Conservation (phyloP, 1,140 invertebrate species). For the Maconellicoccus hirsutus region DNA sequence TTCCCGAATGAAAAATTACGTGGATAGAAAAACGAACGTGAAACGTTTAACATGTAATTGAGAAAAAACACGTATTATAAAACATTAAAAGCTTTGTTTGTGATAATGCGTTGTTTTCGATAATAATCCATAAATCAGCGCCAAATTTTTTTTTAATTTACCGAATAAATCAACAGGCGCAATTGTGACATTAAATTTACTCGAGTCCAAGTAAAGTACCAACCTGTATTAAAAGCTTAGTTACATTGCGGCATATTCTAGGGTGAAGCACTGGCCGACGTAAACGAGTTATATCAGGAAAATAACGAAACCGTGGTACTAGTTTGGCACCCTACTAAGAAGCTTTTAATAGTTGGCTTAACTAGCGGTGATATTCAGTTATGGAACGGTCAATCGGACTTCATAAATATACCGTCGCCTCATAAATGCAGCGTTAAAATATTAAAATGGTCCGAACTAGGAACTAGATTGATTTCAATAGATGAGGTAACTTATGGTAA, state of each 20-base stretch:
- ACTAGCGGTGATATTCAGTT: conserved; percentile 78
- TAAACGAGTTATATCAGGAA: conserved; percentile 58
- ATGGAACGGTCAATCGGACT: conserved; percentile 59
- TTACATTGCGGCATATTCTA: no score
- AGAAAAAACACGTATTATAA: background rate
- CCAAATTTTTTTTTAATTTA: conserved; percentile 1
- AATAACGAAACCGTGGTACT: conserved; percentile 65
- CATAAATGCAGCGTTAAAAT: conserved; percentile 65
- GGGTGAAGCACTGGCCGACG: conserved; percentile 64
- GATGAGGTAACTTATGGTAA: conserved; percentile 55
- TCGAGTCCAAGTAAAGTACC: no score
- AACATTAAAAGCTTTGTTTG: background rate
- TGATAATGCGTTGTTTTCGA: background rate
- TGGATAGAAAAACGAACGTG: no score
- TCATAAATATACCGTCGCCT: conserved; percentile 58
- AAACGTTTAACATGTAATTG: background rate
- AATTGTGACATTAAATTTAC: no score
- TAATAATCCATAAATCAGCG: conserved; percentile 23
- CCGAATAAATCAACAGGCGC: no score
- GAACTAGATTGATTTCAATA: conserved; percentile 64
- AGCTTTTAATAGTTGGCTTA: conserved; percentile 74
- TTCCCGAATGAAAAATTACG: no score
- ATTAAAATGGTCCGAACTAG: conserved; percentile 63
- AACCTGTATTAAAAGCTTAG: no score
- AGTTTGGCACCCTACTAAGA: conserved; percentile 78